A percentile compares a stretch with the other conserved stretches of the same genome.
phyloP scores from a whole-genome alignment of 2,888 invertebrate genomes.

The Cabera pusaria region DNA sequence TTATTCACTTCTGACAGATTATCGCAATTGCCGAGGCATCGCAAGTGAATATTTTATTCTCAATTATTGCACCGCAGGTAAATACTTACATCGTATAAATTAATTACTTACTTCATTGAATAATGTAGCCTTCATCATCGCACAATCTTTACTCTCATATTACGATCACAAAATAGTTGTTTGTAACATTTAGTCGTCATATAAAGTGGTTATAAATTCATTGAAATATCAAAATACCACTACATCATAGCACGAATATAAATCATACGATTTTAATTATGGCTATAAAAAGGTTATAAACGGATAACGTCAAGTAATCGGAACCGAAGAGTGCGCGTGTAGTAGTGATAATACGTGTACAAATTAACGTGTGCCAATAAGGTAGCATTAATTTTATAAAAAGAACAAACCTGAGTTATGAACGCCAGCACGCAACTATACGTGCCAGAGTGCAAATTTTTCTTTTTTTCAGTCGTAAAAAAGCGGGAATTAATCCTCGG shows the following conservation, averaged over 20 bases:
- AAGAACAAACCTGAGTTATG: conserved; percentile 48
- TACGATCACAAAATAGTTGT: conserved; percentile 12
- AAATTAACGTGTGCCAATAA: conserved; percentile 51
- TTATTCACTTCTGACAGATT: conserved; percentile 64
- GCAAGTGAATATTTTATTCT: conserved; percentile 68
- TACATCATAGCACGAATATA: conserved; percentile 45
- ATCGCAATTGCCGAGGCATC: conserved; percentile 61
- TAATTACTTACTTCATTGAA: conserved; percentile 45
- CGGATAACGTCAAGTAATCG: conserved; percentile 41
- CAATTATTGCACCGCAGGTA: conserved; percentile 60
- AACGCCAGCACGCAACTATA: conserved; percentile 51
- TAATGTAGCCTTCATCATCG: conserved; percentile 7
- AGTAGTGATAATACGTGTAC: conserved; percentile 42
- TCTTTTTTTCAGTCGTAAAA: conserved; percentile 49
- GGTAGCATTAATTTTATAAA: conserved; percentile 51
- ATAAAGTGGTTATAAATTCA: conserved; percentile 51
- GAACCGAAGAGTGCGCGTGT: conserved; percentile 37
- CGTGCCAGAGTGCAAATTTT: conserved; percentile 47
- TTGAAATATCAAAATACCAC: conserved; percentile 42
- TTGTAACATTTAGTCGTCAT: conserved; percentile 29
- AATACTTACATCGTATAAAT: conserved; percentile 57
- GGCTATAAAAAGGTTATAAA: conserved; percentile 51
- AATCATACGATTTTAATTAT: conserved; percentile 57
- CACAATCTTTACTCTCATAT: conserved; percentile 2
- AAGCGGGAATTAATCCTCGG: conserved; percentile 60